phyloP scores from a whole-genome alignment of 2,113 vertebrate species.

The Ploceus nigricollis region DNA sequence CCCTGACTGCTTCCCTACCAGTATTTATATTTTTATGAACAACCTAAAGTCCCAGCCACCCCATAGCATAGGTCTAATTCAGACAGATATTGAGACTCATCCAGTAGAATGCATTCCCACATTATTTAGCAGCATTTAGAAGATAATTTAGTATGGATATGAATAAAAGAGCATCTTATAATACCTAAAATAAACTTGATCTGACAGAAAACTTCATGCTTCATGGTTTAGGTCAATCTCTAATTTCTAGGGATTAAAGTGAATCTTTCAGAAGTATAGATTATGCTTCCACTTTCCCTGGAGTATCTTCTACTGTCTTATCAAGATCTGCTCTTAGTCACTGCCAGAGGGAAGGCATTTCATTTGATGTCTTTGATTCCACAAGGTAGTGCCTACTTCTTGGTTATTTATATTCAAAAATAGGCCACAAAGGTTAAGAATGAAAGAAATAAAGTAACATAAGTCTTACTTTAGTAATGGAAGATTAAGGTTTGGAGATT shows the following conservation, averaged over 20 bases:
- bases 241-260: slow-evolving; percentile 50
- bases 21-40: neutral
- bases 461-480: neutral
- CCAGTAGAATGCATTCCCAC: neutral
- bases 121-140: neutral
- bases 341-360: slow-evolving; percentile 27
- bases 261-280: neutral
- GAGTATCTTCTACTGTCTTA: neutral
- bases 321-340: neutral
- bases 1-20: neutral
- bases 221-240: slow-evolving; percentile 14
- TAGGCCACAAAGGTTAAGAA: slow-evolving; percentile 2
- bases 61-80: neutral
- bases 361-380: slow-evolving; percentile 26
- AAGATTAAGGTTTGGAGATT: neutral
- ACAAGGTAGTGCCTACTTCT: neutral
- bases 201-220: neutral
- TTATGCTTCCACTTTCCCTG: neutral
- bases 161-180: neutral
- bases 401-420: neutral
- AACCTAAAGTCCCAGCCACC: neutral
- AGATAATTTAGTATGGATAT: neutral
- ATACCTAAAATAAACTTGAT: slow-evolving; percentile 8
- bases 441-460: neutral
- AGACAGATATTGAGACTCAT: neutral